A percentile compares a stretch with the other conserved stretches of the same genome.
phyloP scores from a whole-genome alignment of 2,888 invertebrate genomes.

The Scelioninae gen. 2 region DNA sequence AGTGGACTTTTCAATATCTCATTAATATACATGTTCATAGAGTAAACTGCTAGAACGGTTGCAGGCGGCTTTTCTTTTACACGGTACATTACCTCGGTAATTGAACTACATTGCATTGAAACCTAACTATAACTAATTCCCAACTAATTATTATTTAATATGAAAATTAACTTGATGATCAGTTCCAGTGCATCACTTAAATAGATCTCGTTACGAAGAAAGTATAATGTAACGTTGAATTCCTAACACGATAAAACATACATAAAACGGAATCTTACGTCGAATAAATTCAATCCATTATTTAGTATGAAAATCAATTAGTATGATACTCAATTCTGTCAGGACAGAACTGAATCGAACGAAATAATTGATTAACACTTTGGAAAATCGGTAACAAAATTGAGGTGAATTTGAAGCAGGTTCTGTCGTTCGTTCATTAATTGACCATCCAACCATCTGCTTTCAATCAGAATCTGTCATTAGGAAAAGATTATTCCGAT shows the following conservation, averaged over 20 bases:
- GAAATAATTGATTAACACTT: too few species aligned
- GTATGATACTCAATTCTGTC: too few species aligned
- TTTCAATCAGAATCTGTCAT: too few species aligned
- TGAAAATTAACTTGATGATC: conserved; percentile 20
- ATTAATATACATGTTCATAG: conserved; percentile 21
- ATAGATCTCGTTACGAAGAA: conserved; percentile 18
- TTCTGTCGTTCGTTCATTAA: too few species aligned
- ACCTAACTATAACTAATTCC: conserved; percentile 22
- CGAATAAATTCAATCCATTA: too few species aligned
- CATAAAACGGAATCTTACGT: too few species aligned
- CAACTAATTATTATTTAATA: conserved; percentile 31
- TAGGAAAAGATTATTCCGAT: too few species aligned
- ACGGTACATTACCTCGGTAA: conserved; percentile 36
- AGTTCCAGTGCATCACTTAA: conserved; percentile 12
- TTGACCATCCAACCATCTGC: too few species aligned
- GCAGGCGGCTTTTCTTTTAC: conserved; percentile 25
- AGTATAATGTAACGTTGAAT: conserved; percentile 23
- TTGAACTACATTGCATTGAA: conserved; percentile 40
- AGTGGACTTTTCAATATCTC: not conserved
- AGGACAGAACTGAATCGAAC: too few species aligned
- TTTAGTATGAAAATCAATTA: too few species aligned
- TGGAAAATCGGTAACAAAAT: too few species aligned
- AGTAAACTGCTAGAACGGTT: conserved; percentile 7
- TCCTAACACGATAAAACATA: not conserved
- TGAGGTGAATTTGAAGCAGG: too few species aligned